Percentiles rank a stretch among this genome's conserved stretches.
These are phyloP conservation scores for Pardalotus punctatus DNA, from an alignment of 2,113 vertebrate species.

Conservation along the genomic window DNA sequence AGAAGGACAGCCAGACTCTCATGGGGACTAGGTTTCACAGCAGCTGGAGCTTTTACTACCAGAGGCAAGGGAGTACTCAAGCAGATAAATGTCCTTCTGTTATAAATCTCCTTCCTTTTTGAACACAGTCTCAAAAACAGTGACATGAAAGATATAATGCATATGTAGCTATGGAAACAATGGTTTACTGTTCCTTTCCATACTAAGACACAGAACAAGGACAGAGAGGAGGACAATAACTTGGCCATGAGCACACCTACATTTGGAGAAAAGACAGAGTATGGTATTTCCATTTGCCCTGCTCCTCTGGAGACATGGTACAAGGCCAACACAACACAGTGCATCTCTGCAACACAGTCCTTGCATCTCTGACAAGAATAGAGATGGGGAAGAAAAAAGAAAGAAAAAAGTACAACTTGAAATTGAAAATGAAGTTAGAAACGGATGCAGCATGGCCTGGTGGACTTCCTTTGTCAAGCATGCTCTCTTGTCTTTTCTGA, in stretches of 20 bases:
- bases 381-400: accelerated
- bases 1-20: not conserved
- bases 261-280: not conserved
- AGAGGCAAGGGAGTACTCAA: not conserved
- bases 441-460: not conserved
- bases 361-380: not conserved
- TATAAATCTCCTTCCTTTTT: not conserved
- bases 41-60: not conserved
- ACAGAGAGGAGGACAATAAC: not conserved
- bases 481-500: not conserved
- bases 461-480: not conserved
- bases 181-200: not conserved
- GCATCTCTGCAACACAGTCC: no score
- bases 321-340: not conserved
- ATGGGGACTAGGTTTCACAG: not conserved
- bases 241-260: not conserved
- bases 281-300: not conserved
- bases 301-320: not conserved
- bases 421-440: not conserved
- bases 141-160: not conserved
- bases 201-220: not conserved
- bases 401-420: not conserved
- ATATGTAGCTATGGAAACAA: not conserved
- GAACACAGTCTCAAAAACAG: not conserved
- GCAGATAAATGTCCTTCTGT: not conserved